These are phyloP conservation scores for Baronia brevicornis DNA, from an alignment of 2,888 invertebrate species.

Conservation along the genomic window DNA sequence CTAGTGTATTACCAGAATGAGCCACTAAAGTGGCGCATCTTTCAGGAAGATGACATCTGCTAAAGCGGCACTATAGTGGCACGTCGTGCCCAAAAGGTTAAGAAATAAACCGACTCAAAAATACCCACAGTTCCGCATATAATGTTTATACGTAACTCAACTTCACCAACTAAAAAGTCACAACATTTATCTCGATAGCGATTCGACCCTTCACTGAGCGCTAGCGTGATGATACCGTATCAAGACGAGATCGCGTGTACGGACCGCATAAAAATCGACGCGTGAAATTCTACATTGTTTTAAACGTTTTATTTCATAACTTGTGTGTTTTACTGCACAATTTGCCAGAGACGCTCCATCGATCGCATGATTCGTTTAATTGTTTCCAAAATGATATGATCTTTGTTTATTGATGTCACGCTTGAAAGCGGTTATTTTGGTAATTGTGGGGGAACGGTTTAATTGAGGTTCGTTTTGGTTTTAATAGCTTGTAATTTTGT, in stretches of 20 bases:
- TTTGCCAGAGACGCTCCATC: slow-evolving; percentile 28
- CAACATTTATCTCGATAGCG: slow-evolving; percentile 37
- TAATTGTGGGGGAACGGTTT: too few species aligned
- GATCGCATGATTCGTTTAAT: slow-evolving; percentile 6
- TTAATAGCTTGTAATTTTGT: too few species aligned
- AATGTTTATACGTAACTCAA: slow-evolving; percentile 14
- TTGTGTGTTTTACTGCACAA: slow-evolving; percentile 39
- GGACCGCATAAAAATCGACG: slow-evolving; percentile 38
- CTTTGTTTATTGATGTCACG: slow-evolving; percentile 56
- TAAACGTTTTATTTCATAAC: slow-evolving; percentile 22
- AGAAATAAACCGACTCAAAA: slow-evolving; percentile 7
- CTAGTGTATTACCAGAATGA: too few species aligned
- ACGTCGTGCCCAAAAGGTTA: slow-evolving; percentile 7
- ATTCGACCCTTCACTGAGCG: slow-evolving; percentile 39
- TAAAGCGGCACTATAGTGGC: too few species aligned
- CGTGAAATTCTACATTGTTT: slow-evolving; percentile 39
- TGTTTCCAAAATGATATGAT: slow-evolving; percentile 22
- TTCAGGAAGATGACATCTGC: too few species aligned
- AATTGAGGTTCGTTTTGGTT: too few species aligned
- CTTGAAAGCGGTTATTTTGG: slow-evolving; percentile 37
- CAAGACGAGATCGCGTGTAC: slow-evolving; percentile 41
- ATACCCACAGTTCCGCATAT: slow-evolving; percentile 11
- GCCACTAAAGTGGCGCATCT: too few species aligned
- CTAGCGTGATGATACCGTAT: slow-evolving; percentile 37
- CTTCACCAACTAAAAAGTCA: slow-evolving; percentile 15